Evolutionary conservation across 2,888 invertebrate species (phyloP), one percentile per base, ranked within the genome.

Genomic region (Trisateles emortualis): DNA sequence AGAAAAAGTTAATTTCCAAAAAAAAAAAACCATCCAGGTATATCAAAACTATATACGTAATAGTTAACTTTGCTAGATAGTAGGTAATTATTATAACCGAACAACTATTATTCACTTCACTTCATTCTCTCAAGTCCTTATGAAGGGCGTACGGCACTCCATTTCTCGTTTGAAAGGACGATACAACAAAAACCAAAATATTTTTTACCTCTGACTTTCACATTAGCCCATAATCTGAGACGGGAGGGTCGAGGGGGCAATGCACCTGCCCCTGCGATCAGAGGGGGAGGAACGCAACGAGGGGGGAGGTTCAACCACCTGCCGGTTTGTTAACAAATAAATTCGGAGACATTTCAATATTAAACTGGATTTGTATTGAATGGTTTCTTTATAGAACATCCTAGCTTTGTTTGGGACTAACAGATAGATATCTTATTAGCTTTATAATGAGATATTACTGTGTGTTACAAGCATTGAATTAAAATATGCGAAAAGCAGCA

Each of bases 221-320:
- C 48, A 41, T 49, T 51, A 55, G 53, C 56, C 51, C 48, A 52
- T 59, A 70, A 72, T 61, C 55, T 53, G 61, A 59, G 70, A 56
- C 66, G 58, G 55, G 62, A 51, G 66, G 75, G 78, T 81, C 64
- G 78, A 75, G 73, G 82, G 78, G 78, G 65, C 81, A 74, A 78
- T 81, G 85, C 86, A 86, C 85, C 83, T 84, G 79, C 64, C 53
- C 35, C 70, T 61, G 44, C 11, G 29, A n/a, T 35, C n/a, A 8
- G 45, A 53, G 62, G 55, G 11, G 13, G 43, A 52, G 59, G 56
- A 40, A 49, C 44, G 54, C 48, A 13, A 59, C 56, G 50, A 58
- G 59, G 29, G 26, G 38, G 38, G 39, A 26, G 38, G 39, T 19
- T 26, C 22, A 40, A 57, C 75, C 86, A 86, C 85, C 86, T 86